phyloP scores from a whole-genome alignment of 2,113 vertebrate genomes.

The Amblyornis subalaris region DNA sequence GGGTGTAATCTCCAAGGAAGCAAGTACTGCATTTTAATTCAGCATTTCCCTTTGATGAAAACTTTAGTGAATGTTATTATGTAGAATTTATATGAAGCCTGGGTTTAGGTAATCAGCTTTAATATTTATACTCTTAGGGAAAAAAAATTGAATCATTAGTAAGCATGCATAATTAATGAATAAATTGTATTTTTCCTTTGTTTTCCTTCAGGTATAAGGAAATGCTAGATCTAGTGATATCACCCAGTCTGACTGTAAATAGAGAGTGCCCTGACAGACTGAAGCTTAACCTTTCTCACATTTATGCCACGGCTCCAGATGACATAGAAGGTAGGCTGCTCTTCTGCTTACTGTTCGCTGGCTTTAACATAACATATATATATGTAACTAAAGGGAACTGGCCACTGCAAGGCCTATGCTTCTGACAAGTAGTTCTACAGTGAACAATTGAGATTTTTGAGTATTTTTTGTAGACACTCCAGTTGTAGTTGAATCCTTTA shows the following conservation, averaged over 20 bases:
- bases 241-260: conserved; percentile 79
- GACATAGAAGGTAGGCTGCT: conserved; percentile 76
- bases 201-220: conserved; percentile 82
- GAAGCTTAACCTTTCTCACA: conserved; percentile 59
- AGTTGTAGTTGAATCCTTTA: background rate
- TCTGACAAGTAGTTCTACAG: background rate
- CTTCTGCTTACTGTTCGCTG: conserved; percentile 1
- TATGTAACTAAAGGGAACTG: background rate
- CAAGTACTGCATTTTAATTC: conserved; percentile 65
- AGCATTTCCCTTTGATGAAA: conserved; percentile 71
- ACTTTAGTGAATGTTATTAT: conserved; percentile 71
- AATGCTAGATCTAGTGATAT: conserved; percentile 83
- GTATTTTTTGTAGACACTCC: background rate
- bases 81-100: conserved; percentile 72
- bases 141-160: conserved; percentile 66
- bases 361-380: background rate
- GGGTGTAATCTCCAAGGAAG: conserved; percentile 62
- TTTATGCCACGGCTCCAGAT: conserved; percentile 68
- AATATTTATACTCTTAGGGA: conserved; percentile 75
- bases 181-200: conserved; percentile 70
- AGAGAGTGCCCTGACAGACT: conserved; percentile 66
- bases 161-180: conserved; percentile 72
- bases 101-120: conserved; percentile 74
- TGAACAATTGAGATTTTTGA: background rate
- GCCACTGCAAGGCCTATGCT: background rate